These are phyloP conservation scores for Synanceia verrucosa DNA, from an alignment of 2,797 vertebrate species.

Conservation along the genomic window DNA sequence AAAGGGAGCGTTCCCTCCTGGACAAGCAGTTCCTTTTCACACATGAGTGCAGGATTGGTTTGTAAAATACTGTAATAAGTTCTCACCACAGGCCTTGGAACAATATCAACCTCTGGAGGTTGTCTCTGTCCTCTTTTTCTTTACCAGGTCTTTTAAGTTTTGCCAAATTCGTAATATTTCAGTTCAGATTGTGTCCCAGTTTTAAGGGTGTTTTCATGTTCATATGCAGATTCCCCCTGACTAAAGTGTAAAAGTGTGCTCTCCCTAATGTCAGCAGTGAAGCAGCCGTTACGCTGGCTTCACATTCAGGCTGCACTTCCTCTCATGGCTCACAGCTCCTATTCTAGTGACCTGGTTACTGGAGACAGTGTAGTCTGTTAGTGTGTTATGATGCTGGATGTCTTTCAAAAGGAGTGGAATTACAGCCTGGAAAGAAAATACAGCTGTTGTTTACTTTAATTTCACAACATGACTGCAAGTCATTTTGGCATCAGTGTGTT, in stretches of 20 bases:
- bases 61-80: slow-evolving; percentile 4
- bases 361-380: slow-evolving; percentile 1
- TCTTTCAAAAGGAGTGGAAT: background rate
- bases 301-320: slow-evolving; percentile 15
- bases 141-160: background rate
- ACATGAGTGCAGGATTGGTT: background rate
- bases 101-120: no score
- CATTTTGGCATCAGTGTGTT: background rate
- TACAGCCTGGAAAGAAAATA: background rate
- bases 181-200: background rate
- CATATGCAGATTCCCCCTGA: background rate
- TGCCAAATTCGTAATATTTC: background rate
- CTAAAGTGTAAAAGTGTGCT: background rate
- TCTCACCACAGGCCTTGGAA: slow-evolving; percentile 17
- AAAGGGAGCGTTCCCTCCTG: background rate
- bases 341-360: slow-evolving; percentile 38
- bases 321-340: slow-evolving; percentile 25
- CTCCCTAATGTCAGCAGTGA: slow-evolving; percentile 21
- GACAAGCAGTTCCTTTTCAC: background rate
- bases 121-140: background rate
- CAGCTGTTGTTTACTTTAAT: background rate
- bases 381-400: background rate
- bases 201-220: background rate
- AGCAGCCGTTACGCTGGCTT: background rate
- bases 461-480: background rate